Base-by-base conservation (phyloP, 2,113 vertebrate genomes). In the Xiphophorus couchianus region DNA sequence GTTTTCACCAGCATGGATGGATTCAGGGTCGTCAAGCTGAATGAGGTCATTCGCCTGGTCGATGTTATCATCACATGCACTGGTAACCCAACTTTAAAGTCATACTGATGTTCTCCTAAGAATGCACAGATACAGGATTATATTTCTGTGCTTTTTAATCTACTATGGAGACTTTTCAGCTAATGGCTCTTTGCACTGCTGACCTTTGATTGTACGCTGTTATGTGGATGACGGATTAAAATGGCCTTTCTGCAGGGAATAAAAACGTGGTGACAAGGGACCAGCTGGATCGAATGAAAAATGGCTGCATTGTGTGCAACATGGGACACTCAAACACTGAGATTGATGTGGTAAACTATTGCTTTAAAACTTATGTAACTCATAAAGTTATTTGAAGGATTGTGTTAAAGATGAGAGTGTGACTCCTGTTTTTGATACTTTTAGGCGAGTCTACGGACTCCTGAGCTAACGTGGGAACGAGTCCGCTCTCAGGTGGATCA, bases 261-360 rank as follows among this genome's bases (percentile, higher is more conserved):
- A 99, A 99, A 91, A 99, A 99, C 0, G 98, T 99, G 25, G 98
- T 99, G 84, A 98, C 96, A 54, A 94, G 98, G 74, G 98, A 99
- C 28, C 97, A 98, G 74, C 92, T 99, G 93, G 98, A 99, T 75
- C 93, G 98, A 51, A 98, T 99, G 97, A 99, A 98, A 89, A 99
- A 98, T 66, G 97, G 97, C 84, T 97, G 96, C 83, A 99, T 99
- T 7, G 97, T 99, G 0, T 99, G 98, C 93, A 99, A 99, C 89
- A 99, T 99, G 98, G 98, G 98, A 15, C 98, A 99, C 90, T 99
- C 98, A 87, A 99, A 99, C 89, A 99, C 98, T 0, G 98, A 99
- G 93, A 99, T 99, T 0, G 98, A 99, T 10, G 98, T 99, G 95
- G 98, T 99, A 86, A 83, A 69, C 19, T 62, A 17, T 14, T 35